A percentile compares a stretch with the other conserved stretches of the same genome.
Conservation (phyloP, 1,140 invertebrate genomes). For the Aphis craccivora region DNA sequence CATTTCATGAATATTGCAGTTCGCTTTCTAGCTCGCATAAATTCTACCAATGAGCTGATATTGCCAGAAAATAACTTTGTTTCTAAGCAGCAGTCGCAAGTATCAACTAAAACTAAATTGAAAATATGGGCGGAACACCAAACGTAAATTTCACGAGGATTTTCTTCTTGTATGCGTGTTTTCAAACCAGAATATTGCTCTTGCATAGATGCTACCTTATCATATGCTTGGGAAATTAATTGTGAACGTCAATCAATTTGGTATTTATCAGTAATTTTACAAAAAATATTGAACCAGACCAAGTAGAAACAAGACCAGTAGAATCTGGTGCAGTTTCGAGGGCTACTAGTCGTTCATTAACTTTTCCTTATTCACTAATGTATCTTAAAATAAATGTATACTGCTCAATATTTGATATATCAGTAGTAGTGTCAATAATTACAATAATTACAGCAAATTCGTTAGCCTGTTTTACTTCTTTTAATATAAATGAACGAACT, state of each 20-base stretch:
- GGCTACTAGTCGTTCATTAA: not conserved
- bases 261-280: not conserved
- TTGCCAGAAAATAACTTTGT: not conserved
- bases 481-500: not conserved
- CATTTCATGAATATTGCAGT: not conserved
- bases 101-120: not conserved
- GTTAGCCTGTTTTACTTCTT: not conserved
- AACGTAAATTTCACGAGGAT: not conserved
- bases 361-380: not conserved
- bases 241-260: not conserved
- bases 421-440: not conserved
- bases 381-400: not conserved
- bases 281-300: too few relatives aligned
- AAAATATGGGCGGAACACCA: not conserved
- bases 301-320: too few relatives aligned
- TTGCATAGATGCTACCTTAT: not conserved
- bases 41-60: not conserved
- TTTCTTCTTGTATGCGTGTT: not conserved
- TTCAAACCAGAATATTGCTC: not conserved
- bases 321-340: not conserved
- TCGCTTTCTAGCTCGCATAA: slow-evolving; percentile 1
- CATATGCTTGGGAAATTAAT: not conserved
- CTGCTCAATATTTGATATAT: not conserved
- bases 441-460: not conserved
- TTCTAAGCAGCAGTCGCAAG: not conserved